Percentiles rank a stretch among this genome's conserved stretches.
These are phyloP conservation scores for Ciona savignyi DNA, from an alignment of 23 tunicate genomes.

Conservation along the genomic window DNA sequence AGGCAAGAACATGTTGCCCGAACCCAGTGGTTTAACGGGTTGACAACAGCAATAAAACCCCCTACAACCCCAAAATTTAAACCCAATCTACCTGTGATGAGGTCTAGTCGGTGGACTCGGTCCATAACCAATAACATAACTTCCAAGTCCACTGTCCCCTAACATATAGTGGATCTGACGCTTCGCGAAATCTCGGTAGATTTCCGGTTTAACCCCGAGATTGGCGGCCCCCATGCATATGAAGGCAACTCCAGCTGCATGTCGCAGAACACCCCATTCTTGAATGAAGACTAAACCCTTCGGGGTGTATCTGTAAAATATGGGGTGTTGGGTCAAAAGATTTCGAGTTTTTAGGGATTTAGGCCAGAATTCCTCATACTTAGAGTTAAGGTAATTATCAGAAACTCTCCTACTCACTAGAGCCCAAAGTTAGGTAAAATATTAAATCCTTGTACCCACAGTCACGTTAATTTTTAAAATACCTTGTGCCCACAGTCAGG, in stretches of 20 bases:
- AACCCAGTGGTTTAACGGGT: too few species aligned
- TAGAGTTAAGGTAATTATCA: too few species aligned
- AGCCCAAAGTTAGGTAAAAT: too few species aligned
- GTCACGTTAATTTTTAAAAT: too few species aligned
- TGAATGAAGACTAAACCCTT: slow-evolving; percentile 57
- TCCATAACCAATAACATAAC: slow-evolving; percentile 96
- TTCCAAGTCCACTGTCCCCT: slow-evolving; percentile 82
- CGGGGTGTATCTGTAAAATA: slow-evolving; percentile 53
- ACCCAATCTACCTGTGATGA: slow-evolving; percentile 54
- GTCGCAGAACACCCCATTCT: slow-evolving; percentile 64
- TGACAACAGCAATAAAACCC: not conserved
- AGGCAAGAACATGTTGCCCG: too few species aligned
- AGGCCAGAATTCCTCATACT: too few species aligned
- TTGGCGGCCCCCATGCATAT: slow-evolving; percentile 83
- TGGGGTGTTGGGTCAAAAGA: not conserved
- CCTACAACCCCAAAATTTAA: not conserved
- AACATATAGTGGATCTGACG: slow-evolving; percentile 86
- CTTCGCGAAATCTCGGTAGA: slow-evolving; percentile 62
- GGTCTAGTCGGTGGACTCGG: slow-evolving; percentile 90
- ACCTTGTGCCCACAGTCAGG: too few species aligned
- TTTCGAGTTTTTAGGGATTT: not conserved
- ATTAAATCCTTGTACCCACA: too few species aligned
- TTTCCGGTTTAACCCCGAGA: slow-evolving; percentile 48
- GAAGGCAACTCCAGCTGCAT: slow-evolving; percentile 76
- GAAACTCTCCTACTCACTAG: too few species aligned